Evolutionary conservation across 2,888 invertebrate genomes (phyloP), one percentile per base, ranked within the genome.

Genomic region (Drosophila macrospina): DNA sequence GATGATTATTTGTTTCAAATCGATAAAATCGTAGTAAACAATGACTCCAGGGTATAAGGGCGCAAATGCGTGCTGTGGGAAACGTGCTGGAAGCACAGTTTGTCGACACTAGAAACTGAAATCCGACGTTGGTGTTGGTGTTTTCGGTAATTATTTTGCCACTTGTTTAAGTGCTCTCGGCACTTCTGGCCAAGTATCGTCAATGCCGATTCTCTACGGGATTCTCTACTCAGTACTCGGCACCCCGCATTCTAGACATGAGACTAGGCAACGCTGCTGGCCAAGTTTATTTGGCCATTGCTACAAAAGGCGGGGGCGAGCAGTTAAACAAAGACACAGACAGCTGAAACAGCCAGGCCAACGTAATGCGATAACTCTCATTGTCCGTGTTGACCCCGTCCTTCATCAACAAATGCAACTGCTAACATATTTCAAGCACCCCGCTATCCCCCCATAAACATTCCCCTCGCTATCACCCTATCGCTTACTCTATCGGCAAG

Each of bases 61-160:
- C 15, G 51, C 15, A 60, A 55, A 59, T 41, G 48, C 36, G 30
- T 54, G 37, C 57, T 44, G 39, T 67, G 70, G 39, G 39, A 37
- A 24, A 37, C 13, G 32, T 11, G 51, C 30, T 36, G 47, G 39
- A 57, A 57, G 63, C 30, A 44, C 59, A 71, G 45, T 67, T 67
- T 45, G 44, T 39, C 30, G 37, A 34, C 28, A 10, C 37, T 42
- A 36, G 28, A 15, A 51, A 32, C 47, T 47, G 39, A 15, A 55
- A 39, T 50, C 41, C 59, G 13, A 39, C 44, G 63, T 59, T 75
- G 68, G 63, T 64, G 63, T 59, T 75, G 68, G 63, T 64, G 52
- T 66, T 69, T 77, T 83, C 50, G 80, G 83, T 86, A 82, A 83
- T 82, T 82, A 82, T 86, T 81, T 86, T 83, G 65, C 74, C 74